Evolutionary conservation across 2,888 invertebrate genomes (phyloP), one percentile per base, ranked within the genome.

Genomic region (Limnephilus auricula): DNA sequence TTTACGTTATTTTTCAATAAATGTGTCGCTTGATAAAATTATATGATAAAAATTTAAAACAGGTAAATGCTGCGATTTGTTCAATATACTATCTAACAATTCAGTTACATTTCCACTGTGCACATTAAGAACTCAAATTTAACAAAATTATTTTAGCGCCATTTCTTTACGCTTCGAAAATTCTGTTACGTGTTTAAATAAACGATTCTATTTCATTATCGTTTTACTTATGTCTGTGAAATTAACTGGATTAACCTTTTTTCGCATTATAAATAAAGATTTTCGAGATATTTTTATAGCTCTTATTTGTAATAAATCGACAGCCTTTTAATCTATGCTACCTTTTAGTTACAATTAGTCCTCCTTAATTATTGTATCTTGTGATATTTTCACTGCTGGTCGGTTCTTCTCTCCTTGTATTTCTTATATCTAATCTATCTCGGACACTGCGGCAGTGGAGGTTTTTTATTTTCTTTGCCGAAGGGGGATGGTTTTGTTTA

Each of bases 401-500:
- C 6, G 6, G 25, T 65, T 65, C 65, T 50, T 50, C 50, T 50
- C 50, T 65, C 65, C 65, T 65, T 25, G 65, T 65, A 9, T 65
- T 25, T n/a, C 25, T 9, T 65, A n/a, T 25, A 65, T n/a, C 85
- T 40, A 85, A 40, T 40, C 40, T 40, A 15, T 40, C 85, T 40
- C 40, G 85, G 40, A 34, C 85, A 40, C 85, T 85, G 85, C 85
- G 85, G 85, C 85, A 40, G 6, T 40, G 40, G 45, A 45, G 34
- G 25, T 85, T 85, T 85, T 85, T 25, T 40, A 45, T 85, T 85
- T n/a, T 34, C 32, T 32, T 15, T 34, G 15, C 32, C 25, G 18
- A 82, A 82, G 12, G 82, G 82, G 82, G 82, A 82, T 82, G 82
- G 82, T 82, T 34, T 82, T 82, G 82, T 82, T 82, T 82, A 82